Evolutionary conservation across 2,113 vertebrate species (phyloP).

Genomic region (Glaucomys volans): DNA sequence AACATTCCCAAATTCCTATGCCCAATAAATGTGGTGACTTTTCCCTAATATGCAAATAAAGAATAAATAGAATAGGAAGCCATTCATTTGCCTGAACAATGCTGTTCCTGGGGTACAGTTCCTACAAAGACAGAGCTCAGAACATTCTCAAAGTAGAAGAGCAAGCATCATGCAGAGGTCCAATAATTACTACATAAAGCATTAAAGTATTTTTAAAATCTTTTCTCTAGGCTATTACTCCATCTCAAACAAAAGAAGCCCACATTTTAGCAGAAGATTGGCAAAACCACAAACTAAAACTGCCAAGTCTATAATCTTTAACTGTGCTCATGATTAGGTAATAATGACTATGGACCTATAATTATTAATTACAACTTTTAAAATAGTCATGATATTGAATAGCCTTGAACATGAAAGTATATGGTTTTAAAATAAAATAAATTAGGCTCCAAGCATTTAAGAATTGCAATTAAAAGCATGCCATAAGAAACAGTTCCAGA

Average conservation of each 20-base stretch:
- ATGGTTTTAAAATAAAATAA: not conserved
- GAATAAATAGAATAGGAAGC: not conserved
- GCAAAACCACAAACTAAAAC: not conserved
- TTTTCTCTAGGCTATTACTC: not conserved
- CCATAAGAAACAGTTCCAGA: not conserved
- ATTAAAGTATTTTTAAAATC: not conserved
- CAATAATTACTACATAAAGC: fast-evolving
- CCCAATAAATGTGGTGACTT: not conserved
- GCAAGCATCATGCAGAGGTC: not conserved
- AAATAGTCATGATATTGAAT: not conserved
- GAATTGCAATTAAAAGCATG: not conserved
- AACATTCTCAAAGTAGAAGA: not conserved
- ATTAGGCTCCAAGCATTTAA: not conserved
- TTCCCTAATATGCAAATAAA: not conserved
- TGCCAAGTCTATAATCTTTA: not conserved
- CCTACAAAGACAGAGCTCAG: not conserved
- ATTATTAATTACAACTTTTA: not conserved
- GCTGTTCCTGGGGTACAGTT: not conserved
- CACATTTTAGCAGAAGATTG: not conserved
- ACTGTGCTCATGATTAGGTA: not conserved
- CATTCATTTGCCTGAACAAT: not conserved
- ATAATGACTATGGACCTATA: not conserved
- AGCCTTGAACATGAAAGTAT: not conserved
- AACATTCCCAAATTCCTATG: not conserved
- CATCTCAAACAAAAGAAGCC: not conserved